Evolutionary conservation across 2,888 invertebrate species (phyloP), one percentile per base, ranked within the genome.

Genomic region (Drosophila conformis): DNA sequence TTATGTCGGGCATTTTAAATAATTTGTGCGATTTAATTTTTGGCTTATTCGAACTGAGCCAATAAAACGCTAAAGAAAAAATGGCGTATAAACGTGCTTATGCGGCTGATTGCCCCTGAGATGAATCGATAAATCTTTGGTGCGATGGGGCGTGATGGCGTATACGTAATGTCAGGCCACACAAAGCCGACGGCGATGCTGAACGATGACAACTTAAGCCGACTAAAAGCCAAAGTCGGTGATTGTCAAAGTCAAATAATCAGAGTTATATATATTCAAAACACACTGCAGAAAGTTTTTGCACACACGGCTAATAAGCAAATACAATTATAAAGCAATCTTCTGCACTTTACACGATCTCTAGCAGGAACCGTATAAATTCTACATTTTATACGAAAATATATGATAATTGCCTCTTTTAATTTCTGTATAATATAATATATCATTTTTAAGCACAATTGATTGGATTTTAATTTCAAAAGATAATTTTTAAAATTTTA

Each of bases 21-120:
- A 86, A 86, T 86, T 87, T 87, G 85, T 87, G 85, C 78, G 78
- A 86, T 86, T 85, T 86, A 87, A 86, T 86, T 85, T 87, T 82
- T 82, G 76, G 69, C 76, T 76, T 69, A n/a, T 69, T 69, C 73
- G 38, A 74, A 80, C 78, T 79, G 75, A 78, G 80, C 80, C 85
- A 85, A 87, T 87, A 87, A 86, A 87, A 78, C 64, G 78, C 52
- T 73, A 61, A 49, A 46, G 65, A 53, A 35, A 62, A 63, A 67
- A 71, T 67, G 73, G 67, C 69, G 63, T 27, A 70, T 65, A 74
- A 65, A 82, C 73, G 85, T 87, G 83, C 78, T 82, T 80, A 78
- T 83, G 83, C 76, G 83, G 66, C 77, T 84, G 69, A 83, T 83
- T 76, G 62, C 65, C 33, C 51, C 53, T 42, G 61, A 66, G 61